phyloP scores from a whole-genome alignment of 2,113 vertebrate species.

The Carassius carassius region DNA sequence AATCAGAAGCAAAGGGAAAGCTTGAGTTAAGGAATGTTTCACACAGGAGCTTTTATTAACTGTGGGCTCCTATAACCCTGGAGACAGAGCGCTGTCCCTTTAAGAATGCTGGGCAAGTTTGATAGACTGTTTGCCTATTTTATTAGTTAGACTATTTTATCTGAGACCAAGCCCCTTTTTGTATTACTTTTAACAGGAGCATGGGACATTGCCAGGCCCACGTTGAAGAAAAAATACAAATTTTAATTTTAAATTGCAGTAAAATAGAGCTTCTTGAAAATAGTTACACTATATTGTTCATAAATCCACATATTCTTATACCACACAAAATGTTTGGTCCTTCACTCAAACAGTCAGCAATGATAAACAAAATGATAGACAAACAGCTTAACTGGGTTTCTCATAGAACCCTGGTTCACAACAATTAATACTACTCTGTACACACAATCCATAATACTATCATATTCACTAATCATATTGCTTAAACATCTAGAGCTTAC shows the following conservation, averaged over 20 bases:
- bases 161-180: conserved; percentile 25
- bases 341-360: conserved; percentile 23
- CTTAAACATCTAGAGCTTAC: conserved; percentile 20
- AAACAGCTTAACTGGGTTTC: conserved; percentile 44
- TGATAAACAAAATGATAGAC: background rate
- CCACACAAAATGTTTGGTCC: conserved; percentile 37
- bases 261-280: conserved; percentile 4
- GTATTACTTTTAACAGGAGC: conserved; percentile 44
- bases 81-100: conserved; percentile 37
- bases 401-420: conserved; percentile 47
- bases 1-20: background rate
- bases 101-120: conserved; percentile 30
- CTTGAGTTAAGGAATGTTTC: background rate
- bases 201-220: conserved; percentile 21
- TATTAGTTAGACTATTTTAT: conserved; percentile 43
- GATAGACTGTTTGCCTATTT: conserved; percentile 39
- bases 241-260: conserved; percentile 4
- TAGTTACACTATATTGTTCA: conserved; percentile 18
- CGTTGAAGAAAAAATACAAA: conserved; percentile 18
- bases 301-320: background rate
- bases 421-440: conserved; percentile 30
- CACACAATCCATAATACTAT: conserved; percentile 14
- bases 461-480: background rate
- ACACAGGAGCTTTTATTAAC: conserved; percentile 29
- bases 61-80: conserved; percentile 3